These are phyloP conservation scores for Meteorus colon DNA, from an alignment of 2,888 invertebrate genomes.

Conservation along the genomic window DNA sequence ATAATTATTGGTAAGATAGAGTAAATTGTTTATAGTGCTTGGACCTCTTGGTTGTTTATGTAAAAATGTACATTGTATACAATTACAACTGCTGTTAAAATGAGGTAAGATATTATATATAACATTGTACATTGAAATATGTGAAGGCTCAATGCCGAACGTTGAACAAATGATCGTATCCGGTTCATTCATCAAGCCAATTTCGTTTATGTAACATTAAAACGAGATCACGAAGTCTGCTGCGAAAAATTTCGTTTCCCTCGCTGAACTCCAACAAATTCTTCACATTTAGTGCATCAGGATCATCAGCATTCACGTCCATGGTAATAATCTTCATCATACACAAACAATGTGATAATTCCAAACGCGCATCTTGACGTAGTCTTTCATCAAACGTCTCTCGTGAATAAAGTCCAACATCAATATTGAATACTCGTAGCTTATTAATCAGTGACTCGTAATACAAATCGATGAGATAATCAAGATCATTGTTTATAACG, in stretches of 20 bases:
- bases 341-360: slow-evolving; percentile 61
- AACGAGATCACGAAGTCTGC: slow-evolving; percentile 52
- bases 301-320: slow-evolving; percentile 49
- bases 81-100: no score
- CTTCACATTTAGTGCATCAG: slow-evolving; percentile 42
- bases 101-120: background rate
- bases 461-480: slow-evolving; percentile 75
- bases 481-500: slow-evolving; percentile 72
- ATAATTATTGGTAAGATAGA: no score
- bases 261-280: slow-evolving; percentile 27
- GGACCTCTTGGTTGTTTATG: no score
- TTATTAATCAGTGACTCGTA: slow-evolving; percentile 74
- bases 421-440: slow-evolving; percentile 71
- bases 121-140: background rate
- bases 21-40: no score
- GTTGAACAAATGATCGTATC: background rate
- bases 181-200: slow-evolving; percentile 47
- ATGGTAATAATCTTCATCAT: slow-evolving; percentile 63
- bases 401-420: slow-evolving; percentile 59
- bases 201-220: slow-evolving; percentile 46
- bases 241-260: slow-evolving; percentile 50
- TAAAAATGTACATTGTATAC: no score
- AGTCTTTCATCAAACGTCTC: slow-evolving; percentile 58
- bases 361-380: slow-evolving; percentile 53
- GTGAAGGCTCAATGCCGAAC: background rate